phyloP scores from a whole-genome alignment of 2,888 invertebrate species.

The Dynastes maya region DNA sequence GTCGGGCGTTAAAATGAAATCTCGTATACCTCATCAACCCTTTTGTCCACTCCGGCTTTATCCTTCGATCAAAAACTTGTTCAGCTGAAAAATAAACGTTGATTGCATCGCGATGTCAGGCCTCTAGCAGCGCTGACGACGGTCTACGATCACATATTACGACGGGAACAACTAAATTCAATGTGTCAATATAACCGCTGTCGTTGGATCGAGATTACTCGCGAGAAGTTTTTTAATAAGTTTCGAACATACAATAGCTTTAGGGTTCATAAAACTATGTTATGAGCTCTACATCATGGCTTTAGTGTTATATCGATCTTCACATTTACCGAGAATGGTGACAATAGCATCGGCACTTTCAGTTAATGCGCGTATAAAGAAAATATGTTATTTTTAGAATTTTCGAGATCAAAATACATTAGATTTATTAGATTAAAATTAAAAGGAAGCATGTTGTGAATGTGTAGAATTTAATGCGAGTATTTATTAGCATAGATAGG shows the following conservation, averaged over 20 bases:
- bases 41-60: not conserved
- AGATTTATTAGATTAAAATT: no score
- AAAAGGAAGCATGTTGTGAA: no score
- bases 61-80: not conserved
- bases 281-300: not conserved
- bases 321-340: not conserved
- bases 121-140: not conserved
- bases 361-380: no score
- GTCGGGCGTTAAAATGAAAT: not conserved
- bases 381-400: no score
- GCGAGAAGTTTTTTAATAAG: not conserved
- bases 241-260: not conserved
- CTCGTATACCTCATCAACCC: not conserved
- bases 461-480: no score
- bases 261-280: not conserved
- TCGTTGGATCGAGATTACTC: not conserved
- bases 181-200: constrained; percentile 13
- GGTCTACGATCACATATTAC: constrained; percentile 13
- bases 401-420: no score
- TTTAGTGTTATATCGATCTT: not conserved
- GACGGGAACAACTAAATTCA: constrained; percentile 14
- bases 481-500: no score
- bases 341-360: not conserved
- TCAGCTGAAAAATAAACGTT: not conserved
- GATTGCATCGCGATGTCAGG: not conserved